Base-by-base conservation (phyloP, 2,888 invertebrate species). In the Netelia fuscicornis region DNA sequence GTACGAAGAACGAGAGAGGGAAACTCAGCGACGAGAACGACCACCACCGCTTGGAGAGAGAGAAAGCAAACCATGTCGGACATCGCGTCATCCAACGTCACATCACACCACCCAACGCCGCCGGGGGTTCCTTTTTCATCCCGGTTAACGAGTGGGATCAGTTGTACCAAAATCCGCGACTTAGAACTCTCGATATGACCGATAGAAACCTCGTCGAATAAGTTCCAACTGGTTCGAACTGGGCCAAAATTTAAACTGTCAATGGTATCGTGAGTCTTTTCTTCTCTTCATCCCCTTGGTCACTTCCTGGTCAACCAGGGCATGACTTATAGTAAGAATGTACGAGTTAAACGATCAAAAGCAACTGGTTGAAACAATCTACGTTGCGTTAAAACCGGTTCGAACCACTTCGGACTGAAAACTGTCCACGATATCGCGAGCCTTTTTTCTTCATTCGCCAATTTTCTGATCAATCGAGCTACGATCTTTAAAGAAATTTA, bases 71-170 rank as follows among this genome's bases (percentile, higher is more conserved):
- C 87, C 83, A 82, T 86, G 82, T 89, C 88, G 88, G 88, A 90
- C 89, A 89, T 89, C 89, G 89, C 88, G 91, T 92, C 91, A 90
- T 89, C 86, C 87, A 87, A 89, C 90, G 90, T 92, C 91, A 91
- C 90, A 88, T 88, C 87, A 86, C 88, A 86, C 85, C 87, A 86
- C 84, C 85, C 87, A 86, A 23, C 62, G 62, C 72, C 80, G 44
- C 81, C 68, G 77, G 77, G 84, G 76, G 68, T 77, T 54, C 44
- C 65, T 70, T 52, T 54, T 42, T 48, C 37, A 56, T n/a, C 52
- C 52, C n/a, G 60, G 30, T 70, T 42, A 64, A 60, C 62, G 9
- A 37, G 13, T 30, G 25, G 23, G 30, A 52, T 76, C 13, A 3
- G 23, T 13, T 23, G 58, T 62, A 11, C 56, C 37, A 5, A 42